These are phyloP conservation scores for Scaptomyza graminum DNA, from an alignment of 1,140 invertebrate genomes.

Conservation along the genomic window DNA sequence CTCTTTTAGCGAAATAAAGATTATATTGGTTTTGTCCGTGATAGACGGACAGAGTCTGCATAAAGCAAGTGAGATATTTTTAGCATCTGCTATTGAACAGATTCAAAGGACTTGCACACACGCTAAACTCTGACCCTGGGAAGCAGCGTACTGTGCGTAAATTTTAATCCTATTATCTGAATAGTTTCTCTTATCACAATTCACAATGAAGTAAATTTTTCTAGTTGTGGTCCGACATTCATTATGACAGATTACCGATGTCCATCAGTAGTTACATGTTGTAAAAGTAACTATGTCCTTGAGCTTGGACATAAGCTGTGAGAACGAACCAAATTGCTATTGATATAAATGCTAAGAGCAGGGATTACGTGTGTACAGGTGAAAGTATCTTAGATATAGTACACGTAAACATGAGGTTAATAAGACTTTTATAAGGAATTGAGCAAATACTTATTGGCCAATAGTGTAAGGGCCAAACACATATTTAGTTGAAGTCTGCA, in stretches of 20 bases:
- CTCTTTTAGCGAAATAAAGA: too few species aligned
- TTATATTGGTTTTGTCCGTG: too few species aligned
- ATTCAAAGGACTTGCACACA: too few species aligned
- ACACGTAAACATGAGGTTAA: not conserved
- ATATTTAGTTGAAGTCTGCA: not conserved
- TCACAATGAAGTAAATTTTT: constrained; percentile 55
- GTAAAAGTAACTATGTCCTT: not conserved
- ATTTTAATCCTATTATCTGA: constrained; percentile 70
- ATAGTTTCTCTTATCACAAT: constrained; percentile 61
- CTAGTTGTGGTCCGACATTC: constrained; percentile 23
- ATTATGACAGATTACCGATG: not conserved
- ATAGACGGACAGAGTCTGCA: too few species aligned
- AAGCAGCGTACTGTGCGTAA: constrained; percentile 12
- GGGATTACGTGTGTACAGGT: not conserved
- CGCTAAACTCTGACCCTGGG: constrained; percentile 7
- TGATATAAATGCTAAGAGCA: not conserved
- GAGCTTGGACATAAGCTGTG: not conserved
- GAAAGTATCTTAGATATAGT: too few species aligned
- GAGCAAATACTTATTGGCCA: not conserved
- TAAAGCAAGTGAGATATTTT: too few species aligned
- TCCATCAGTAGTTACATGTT: constrained; percentile 1
- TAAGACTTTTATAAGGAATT: not conserved
- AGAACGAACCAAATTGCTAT: not conserved
- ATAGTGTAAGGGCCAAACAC: not conserved
- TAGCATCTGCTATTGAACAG: too few species aligned